Percentiles rank a stretch among this genome's conserved stretches.
Evolutionary conservation across 2,113 vertebrate species (phyloP).

Genomic region (Alouatta palliata): DNA sequence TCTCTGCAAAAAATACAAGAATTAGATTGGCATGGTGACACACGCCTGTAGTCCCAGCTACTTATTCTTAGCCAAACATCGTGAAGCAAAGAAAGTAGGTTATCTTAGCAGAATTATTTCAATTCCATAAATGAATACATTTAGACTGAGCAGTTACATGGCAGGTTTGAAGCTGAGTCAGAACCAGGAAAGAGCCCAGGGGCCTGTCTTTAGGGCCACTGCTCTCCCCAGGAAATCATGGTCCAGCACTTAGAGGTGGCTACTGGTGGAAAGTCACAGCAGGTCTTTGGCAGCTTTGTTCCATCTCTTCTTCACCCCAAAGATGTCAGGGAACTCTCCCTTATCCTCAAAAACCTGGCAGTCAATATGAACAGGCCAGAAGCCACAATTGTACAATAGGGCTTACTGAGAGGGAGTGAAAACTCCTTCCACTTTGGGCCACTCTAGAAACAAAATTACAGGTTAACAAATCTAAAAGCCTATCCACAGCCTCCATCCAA

Average conservation of each 20-base stretch:
- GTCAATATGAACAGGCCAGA: not conserved
- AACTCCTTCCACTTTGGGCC: not conserved
- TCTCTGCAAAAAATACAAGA: no score
- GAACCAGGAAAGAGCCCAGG: not conserved
- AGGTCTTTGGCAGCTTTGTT: not conserved
- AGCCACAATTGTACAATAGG: not conserved
- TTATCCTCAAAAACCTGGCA: not conserved
- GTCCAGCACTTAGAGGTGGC: not conserved
- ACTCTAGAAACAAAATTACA: not conserved
- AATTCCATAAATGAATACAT: not conserved
- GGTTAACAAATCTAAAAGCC: not conserved
- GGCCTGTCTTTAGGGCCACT: not conserved
- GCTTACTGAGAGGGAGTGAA: not conserved
- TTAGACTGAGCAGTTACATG: not conserved
- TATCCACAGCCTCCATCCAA: not conserved
- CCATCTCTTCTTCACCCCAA: not conserved
- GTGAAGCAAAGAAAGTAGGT: not conserved
- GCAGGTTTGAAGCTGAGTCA: not conserved
- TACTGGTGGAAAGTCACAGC: not conserved
- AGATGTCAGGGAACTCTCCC: not conserved
- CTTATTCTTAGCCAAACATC: not conserved
- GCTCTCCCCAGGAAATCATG: not conserved
- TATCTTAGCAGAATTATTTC: not conserved
- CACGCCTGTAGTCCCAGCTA: no score
- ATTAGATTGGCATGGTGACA: no score